These are phyloP conservation scores for Microcebus jonahi DNA, from an alignment of 2,113 vertebrate genomes.

Conservation along the genomic window DNA sequence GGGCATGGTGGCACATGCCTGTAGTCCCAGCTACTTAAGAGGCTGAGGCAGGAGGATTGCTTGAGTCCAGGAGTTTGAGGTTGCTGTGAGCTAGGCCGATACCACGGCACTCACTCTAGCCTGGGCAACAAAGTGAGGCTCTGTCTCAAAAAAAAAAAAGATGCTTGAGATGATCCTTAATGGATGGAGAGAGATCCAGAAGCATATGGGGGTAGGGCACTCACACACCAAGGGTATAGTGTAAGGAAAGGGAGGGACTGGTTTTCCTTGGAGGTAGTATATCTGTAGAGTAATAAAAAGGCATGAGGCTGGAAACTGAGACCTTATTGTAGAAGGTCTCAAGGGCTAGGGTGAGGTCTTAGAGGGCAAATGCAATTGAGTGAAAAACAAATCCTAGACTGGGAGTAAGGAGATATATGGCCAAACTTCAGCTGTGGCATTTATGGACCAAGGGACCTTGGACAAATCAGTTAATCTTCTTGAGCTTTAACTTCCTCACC, in stretches of 20 bases:
- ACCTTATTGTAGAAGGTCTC: neutral
- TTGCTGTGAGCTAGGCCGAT: too few relatives aligned
- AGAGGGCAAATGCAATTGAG: neutral
- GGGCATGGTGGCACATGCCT: too few relatives aligned
- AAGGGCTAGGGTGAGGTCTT: neutral
- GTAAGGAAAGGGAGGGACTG: neutral
- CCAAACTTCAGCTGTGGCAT: neutral
- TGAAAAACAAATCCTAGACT: neutral
- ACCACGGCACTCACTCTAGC: too few relatives aligned
- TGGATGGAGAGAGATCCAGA: neutral
- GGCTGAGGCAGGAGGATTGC: too few relatives aligned
- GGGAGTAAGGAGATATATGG: neutral
- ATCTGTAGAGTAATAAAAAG: neutral
- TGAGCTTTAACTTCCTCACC: neutral
- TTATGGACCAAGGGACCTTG: neutral
- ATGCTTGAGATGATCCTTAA: neutral
- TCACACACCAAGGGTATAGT: neutral
- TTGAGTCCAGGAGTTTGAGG: too few relatives aligned
- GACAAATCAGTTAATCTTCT: neutral
- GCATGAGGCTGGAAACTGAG: neutral
- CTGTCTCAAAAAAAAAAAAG: too few relatives aligned
- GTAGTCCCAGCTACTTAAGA: too few relatives aligned
- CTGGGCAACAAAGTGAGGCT: too few relatives aligned
- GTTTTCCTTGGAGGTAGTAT: neutral
- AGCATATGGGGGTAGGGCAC: fast-evolving